These are phyloP conservation scores for Amphipyra tragopoginis DNA, from an alignment of 2,888 invertebrate genomes.

Conservation along the genomic window DNA sequence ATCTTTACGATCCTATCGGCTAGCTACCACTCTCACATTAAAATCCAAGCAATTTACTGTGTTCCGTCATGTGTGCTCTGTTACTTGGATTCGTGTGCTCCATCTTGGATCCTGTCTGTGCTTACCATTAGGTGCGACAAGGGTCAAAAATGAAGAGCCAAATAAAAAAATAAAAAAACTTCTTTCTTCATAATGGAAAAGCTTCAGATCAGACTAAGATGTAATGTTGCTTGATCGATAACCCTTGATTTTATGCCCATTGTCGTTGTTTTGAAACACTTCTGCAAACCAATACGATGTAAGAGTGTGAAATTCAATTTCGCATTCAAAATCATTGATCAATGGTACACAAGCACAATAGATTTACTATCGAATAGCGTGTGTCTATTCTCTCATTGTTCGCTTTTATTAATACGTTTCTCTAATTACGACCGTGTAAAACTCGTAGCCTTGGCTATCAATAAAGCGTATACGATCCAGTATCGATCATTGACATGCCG, in stretches of 20 bases:
- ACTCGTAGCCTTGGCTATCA: constrained; percentile 66
- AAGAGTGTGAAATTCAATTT: constrained; percentile 57
- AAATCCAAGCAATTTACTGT: too few relatives aligned
- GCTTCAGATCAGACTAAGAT: too few relatives aligned
- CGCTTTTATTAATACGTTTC: constrained; percentile 59
- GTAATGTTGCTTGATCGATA: background rate
- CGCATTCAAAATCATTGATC: constrained; percentile 52
- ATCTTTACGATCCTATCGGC: too few relatives aligned
- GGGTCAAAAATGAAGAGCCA: too few relatives aligned
- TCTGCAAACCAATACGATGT: constrained; percentile 12
- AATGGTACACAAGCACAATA: constrained; percentile 44
- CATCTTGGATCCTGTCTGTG: too few relatives aligned
- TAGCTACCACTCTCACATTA: too few relatives aligned
- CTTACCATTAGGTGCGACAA: too few relatives aligned
- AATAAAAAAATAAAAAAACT: too few relatives aligned
- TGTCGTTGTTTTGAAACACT: constrained; percentile 35
- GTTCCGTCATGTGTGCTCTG: too few relatives aligned
- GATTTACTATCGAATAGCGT: constrained; percentile 51
- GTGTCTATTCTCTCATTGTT: constrained; percentile 47
- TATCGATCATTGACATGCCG: constrained; percentile 75
- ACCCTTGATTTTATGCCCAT: background rate
- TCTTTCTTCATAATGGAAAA: too few relatives aligned
- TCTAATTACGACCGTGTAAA: constrained; percentile 67
- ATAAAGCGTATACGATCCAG: constrained; percentile 67
- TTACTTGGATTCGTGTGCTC: too few relatives aligned